phyloP scores from a whole-genome alignment of 2,113 vertebrate genomes.

The Sterrhoptilus dennistouni region DNA sequence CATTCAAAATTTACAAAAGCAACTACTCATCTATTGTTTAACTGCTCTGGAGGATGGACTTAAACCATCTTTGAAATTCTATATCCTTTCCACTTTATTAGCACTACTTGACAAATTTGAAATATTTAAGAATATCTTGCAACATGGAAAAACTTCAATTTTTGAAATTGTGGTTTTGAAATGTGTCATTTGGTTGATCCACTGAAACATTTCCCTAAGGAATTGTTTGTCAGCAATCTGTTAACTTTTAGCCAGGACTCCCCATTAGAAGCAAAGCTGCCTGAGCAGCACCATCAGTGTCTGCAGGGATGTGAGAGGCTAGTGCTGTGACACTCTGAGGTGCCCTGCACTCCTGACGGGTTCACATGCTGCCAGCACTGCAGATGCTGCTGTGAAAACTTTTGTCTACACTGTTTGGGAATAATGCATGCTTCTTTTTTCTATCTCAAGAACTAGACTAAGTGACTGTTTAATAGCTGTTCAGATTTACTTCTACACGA shows the following conservation, averaged over 20 bases:
- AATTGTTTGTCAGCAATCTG: background rate
- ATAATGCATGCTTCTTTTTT: background rate
- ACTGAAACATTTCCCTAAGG: background rate
- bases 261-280: background rate
- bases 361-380: background rate
- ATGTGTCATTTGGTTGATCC: background rate
- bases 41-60: background rate
- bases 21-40: background rate
- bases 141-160: background rate
- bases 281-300: rapidly evolving
- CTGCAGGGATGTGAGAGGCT: background rate
- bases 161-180: background rate
- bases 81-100: background rate
- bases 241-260: background rate
- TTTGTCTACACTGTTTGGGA: rapidly evolving
- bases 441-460: background rate
- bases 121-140: background rate
- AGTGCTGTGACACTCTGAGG: background rate
- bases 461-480: background rate
- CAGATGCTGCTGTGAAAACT: background rate
- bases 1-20: background rate
- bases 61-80: background rate
- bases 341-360: too few species aligned
- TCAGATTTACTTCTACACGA: background rate
- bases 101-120: background rate